Percentiles rank a stretch among this genome's conserved stretches.
Evolutionary conservation across 2,888 invertebrate species (phyloP).

Genomic region (Tortricodes alternella): DNA sequence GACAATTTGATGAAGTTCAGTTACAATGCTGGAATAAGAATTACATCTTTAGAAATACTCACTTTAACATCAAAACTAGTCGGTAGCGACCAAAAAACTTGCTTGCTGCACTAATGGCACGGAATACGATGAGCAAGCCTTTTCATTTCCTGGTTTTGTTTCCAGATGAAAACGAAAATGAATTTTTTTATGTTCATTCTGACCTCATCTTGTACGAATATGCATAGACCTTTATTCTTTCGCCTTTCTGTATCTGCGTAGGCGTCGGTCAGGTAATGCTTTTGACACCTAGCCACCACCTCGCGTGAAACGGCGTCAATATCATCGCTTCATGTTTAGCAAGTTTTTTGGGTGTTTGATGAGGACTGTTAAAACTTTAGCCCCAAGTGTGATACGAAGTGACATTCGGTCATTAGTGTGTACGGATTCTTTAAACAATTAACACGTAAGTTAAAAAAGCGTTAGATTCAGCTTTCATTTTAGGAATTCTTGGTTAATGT

Average conservation of each 20-base stretch:
- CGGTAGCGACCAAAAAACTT: no score
- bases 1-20: not conserved
- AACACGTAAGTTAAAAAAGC: not conserved
- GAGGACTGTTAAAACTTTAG: slow-evolving; percentile 50
- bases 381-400: slow-evolving; percentile 53
- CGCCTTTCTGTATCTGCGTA: slow-evolving; percentile 47
- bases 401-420: slow-evolving; percentile 43
- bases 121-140: no score
- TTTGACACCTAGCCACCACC: slow-evolving; percentile 81
- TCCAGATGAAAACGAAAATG: not conserved
- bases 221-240: no score
- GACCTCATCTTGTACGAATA: no score
- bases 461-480: no score
- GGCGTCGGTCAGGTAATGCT: slow-evolving; percentile 80
- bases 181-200: no score
- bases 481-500: no score
- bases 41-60: no score
- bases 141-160: not conserved
- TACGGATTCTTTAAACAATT: slow-evolving; percentile 2
- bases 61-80: no score
- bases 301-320: slow-evolving; percentile 66
- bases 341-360: slow-evolving; percentile 67
- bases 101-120: no score
- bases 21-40: no score
- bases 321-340: slow-evolving; percentile 75